Conservation (phyloP, 2,113 vertebrate genomes). For the Notiomystis cincta region DNA sequence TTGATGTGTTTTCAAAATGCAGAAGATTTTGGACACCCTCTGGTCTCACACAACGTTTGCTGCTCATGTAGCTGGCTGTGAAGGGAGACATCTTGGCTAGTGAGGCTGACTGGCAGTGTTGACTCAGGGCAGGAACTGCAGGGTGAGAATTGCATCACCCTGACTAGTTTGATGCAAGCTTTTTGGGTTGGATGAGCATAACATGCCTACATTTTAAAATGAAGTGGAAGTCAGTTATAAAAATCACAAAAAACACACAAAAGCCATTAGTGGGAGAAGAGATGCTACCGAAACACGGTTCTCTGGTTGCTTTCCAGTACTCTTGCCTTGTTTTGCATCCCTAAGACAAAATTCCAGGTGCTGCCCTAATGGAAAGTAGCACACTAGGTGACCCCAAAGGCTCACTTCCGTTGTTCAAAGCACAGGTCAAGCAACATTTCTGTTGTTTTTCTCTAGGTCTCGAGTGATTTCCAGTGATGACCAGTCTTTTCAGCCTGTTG, state of each 20-base stretch:
- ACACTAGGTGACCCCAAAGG: not conserved
- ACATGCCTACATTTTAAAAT: not conserved
- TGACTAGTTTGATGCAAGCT: not conserved
- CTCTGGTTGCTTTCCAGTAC: not conserved
- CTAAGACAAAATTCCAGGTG: not conserved
- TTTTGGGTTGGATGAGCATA: accelerated
- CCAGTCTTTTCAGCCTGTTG: not conserved
- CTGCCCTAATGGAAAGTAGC: not conserved
- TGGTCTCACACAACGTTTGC: not conserved
- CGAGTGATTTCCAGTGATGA: not conserved
- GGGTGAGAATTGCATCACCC: not conserved
- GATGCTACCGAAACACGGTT: not conserved
- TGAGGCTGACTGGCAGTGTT: not conserved
- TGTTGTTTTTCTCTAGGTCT: not conserved
- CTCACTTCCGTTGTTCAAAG: not conserved
- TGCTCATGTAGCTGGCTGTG: not conserved
- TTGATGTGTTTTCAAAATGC: not conserved
- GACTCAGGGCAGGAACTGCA: not conserved
- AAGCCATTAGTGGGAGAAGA: not conserved
- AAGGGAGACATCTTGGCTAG: not conserved
- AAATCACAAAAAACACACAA: not conserved
- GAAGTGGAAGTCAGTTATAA: not conserved
- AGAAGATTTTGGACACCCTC: not conserved
- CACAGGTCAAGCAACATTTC: not conserved
- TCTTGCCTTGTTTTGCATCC: not conserved